Conservation (phyloP, 2,113 vertebrate species). For the Calidris pugnax region DNA sequence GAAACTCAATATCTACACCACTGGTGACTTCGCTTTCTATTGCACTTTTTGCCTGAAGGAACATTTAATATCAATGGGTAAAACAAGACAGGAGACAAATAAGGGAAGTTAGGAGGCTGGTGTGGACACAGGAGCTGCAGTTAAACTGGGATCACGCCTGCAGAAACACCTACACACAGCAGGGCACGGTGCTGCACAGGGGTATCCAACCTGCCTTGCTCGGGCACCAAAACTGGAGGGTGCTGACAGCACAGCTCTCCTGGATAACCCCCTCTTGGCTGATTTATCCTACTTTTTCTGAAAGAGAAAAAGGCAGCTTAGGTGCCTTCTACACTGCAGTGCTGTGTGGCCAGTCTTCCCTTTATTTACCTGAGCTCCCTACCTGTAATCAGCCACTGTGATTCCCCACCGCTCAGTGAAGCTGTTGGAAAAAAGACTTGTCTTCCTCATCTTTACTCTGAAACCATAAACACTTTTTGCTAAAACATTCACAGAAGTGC, state of each 20-base stretch:
- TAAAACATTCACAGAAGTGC: not conserved
- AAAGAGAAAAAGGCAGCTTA: not conserved
- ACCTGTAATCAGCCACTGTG: not conserved
- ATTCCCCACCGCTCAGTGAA: not conserved
- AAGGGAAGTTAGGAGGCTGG: not conserved
- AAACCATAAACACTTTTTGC: not conserved
- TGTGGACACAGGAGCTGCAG: not conserved
- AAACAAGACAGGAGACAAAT: not conserved
- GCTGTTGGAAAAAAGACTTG: not conserved
- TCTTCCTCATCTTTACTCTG: not conserved
- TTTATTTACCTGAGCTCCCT: not conserved
- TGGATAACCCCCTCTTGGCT: not conserved
- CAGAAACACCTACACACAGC: not conserved
- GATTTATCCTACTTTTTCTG: not conserved
- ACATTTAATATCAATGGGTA: not conserved
- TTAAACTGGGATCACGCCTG: not conserved
- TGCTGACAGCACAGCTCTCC: not conserved
- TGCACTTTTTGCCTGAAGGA: not conserved
- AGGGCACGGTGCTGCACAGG: fast-evolving
- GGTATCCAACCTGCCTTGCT: not conserved
- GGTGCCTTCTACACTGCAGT: not conserved
- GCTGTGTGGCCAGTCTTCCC: fast-evolving
- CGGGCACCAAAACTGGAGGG: not conserved
- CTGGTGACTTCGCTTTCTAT: not conserved
- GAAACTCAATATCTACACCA: not conserved